Evolutionary conservation across 2,113 vertebrate genomes (phyloP).

Genomic region (Stictonetta naevosa): DNA sequence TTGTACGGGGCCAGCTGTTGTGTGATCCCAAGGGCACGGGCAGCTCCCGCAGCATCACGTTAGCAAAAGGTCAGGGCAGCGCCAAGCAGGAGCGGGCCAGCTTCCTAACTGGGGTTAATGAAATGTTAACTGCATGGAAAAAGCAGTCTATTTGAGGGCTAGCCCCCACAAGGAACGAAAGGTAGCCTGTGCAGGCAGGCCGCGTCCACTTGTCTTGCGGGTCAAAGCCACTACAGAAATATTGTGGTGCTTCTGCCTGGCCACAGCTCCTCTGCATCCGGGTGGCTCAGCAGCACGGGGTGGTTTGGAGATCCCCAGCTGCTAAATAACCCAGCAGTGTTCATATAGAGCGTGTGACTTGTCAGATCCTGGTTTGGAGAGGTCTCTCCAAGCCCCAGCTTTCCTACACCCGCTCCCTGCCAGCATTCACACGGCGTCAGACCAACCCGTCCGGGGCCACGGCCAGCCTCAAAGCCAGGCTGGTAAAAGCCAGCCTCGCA

Average conservation of each 20-base stretch:
- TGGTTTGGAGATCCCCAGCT: no score
- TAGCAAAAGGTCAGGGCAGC: background rate
- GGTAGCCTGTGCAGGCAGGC: background rate
- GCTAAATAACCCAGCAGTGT: no score
- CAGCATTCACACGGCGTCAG: rapidly evolving
- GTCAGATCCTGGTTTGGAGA: background rate
- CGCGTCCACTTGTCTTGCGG: background rate
- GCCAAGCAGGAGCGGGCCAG: background rate
- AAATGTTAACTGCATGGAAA: background rate
- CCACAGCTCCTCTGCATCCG: background rate
- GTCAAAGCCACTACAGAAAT: background rate
- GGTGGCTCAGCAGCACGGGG: background rate
- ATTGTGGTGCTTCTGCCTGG: background rate
- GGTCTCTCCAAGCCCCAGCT: background rate
- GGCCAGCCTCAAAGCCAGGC: background rate
- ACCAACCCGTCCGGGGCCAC: rapidly evolving
- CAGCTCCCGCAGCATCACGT: background rate
- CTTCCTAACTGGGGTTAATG: background rate
- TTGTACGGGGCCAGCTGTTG: background rate
- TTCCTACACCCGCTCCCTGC: background rate
- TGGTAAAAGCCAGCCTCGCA: background rate
- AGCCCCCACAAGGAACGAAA: background rate
- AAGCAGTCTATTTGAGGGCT: background rate
- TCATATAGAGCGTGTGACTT: rapidly evolving
- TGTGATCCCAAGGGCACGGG: background rate